Percentiles rank a stretch among this genome's conserved stretches.
Conservation (phyloP, 2,888 invertebrate species). For the Elysia crispata region DNA sequence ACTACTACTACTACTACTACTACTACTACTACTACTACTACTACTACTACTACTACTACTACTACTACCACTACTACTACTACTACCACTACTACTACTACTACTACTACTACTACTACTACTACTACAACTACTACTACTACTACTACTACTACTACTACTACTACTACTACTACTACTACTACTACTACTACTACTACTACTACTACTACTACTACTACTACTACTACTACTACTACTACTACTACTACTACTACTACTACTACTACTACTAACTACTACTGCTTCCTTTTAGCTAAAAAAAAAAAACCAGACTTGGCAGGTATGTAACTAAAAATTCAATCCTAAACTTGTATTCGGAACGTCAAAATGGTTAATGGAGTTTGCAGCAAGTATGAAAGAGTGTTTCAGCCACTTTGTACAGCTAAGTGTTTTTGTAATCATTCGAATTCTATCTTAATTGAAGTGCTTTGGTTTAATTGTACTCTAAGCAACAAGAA, state of each 20-base stretch:
- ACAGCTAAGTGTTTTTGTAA: no score
- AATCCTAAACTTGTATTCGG: no score
- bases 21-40: slow-evolving; percentile 25
- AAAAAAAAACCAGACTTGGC: no score
- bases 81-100: slow-evolving; percentile 20
- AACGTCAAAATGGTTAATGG: no score
- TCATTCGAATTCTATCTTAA: no score
- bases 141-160: slow-evolving; percentile 9
- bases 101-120: slow-evolving; percentile 27
- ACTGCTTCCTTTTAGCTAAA: no score
- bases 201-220: slow-evolving; percentile 4
- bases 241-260: slow-evolving; percentile 9
- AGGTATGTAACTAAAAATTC: no score
- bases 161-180: slow-evolving; percentile 4
- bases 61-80: slow-evolving; percentile 24
- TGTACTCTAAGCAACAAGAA: no score
- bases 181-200: background rate
- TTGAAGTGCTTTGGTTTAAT: no score
- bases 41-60: slow-evolving; percentile 25
- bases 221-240: slow-evolving; percentile 9
- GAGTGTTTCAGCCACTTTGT: no score
- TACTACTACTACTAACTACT: no score
- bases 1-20: slow-evolving; percentile 28
- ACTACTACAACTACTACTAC: slow-evolving; percentile 1
- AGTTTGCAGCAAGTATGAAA: no score